A percentile compares a stretch with the other conserved stretches of the same genome.
These are phyloP conservation scores for Tortrix viridana DNA, from an alignment of 2,888 invertebrate species.

Conservation along the genomic window DNA sequence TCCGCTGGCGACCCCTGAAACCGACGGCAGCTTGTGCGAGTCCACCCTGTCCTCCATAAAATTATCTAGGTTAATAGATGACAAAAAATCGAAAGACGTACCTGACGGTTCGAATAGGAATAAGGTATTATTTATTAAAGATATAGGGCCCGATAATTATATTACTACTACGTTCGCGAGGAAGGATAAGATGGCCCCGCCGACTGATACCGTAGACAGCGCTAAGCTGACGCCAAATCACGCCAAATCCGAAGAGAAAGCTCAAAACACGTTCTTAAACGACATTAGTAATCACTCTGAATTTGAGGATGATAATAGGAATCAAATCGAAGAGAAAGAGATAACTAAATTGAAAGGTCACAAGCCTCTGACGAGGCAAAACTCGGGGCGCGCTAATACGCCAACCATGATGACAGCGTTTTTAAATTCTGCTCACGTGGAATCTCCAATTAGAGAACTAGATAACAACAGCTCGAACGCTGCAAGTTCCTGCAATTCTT, in stretches of 20 bases:
- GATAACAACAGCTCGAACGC: constrained; percentile 69
- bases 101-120: constrained; percentile 78
- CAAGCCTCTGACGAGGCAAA: constrained; percentile 87
- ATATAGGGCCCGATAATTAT: constrained; percentile 90
- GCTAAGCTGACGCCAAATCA: constrained; percentile 69
- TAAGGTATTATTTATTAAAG: constrained; percentile 85
- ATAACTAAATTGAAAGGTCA: constrained; percentile 84
- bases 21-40: constrained; percentile 84
- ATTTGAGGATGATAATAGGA: constrained; percentile 79
- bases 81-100: constrained; percentile 72
- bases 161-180: constrained; percentile 87
- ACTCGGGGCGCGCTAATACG: constrained; percentile 84
- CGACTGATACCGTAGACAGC: constrained; percentile 61
- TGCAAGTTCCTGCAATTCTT: constrained; percentile 74
- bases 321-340: constrained; percentile 80
- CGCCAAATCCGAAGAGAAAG: constrained; percentile 77
- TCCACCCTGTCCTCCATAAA: constrained; percentile 81
- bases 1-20: constrained; percentile 86
- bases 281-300: constrained; percentile 79
- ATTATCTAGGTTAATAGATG: constrained; percentile 73
- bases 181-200: constrained; percentile 64
- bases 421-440: constrained; percentile 73
- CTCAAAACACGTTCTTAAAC: constrained; percentile 75
- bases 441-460: constrained; percentile 58
- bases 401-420: constrained; percentile 80